phyloP scores from a whole-genome alignment of 2,797 vertebrate species.

The Rhodeus uyekii region DNA sequence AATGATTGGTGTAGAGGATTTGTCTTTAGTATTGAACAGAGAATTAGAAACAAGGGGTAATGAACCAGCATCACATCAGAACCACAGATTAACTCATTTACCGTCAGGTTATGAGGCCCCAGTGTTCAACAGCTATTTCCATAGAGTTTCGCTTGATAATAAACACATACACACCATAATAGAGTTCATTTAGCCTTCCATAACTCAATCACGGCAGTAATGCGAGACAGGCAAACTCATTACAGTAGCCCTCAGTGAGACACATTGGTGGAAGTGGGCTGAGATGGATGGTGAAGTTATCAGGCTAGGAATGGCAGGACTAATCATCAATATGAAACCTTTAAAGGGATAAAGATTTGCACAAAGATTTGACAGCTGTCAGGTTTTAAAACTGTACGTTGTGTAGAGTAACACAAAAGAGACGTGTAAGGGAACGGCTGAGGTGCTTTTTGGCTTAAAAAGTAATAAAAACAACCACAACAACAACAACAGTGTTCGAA shows the following conservation, averaged over 20 bases:
- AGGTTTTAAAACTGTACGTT: not conserved
- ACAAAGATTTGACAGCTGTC: no score
- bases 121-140: conserved; percentile 40
- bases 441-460: no score
- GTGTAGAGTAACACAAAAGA: no score
- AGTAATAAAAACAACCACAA: no score
- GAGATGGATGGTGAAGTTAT: conserved; percentile 19
- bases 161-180: conserved; percentile 9
- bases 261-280: conserved; percentile 23
- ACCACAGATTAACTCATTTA: conserved; percentile 53
- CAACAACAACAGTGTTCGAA: no score
- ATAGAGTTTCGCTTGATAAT: conserved; percentile 28
- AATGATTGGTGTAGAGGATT: not conserved
- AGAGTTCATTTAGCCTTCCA: conserved; percentile 18
- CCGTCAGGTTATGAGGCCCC: conserved; percentile 25
- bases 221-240: conserved; percentile 33
- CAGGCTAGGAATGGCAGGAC: conserved; percentile 6
- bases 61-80: conserved; percentile 49
- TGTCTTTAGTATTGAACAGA: conserved; percentile 45
- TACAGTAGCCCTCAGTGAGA: conserved; percentile 33
- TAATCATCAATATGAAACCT: not conserved
- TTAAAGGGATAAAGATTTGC: not conserved
- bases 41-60: conserved; percentile 51
- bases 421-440: no score
- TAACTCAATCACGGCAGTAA: conserved; percentile 33